Base-by-base conservation (phyloP, 2,888 invertebrate genomes). In the Abrostola tripartita region DNA sequence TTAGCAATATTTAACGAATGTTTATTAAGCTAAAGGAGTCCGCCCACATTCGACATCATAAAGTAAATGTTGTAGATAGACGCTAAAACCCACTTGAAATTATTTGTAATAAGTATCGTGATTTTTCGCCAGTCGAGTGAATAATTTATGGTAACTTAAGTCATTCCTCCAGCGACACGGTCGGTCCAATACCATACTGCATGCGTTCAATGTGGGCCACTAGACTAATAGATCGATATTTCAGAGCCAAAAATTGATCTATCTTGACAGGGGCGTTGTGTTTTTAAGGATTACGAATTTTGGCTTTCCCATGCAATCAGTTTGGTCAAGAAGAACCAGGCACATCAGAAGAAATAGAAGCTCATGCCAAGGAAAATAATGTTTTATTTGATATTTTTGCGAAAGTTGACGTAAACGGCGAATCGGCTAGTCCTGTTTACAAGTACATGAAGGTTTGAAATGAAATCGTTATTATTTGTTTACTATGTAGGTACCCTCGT, bases 271-370 rank as follows among this genome's bases (percentile, higher is more conserved):
- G 9, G 42, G 8, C 38, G 1, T 36, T n/a, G 12, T 51, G 0
- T 51, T 61, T 75, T 65, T 56, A 47, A 76, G 77, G 42, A 10
- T 51, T 76, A 12, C 37, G 76, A 50, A 76, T 76, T 61, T 61
- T 76, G 55, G 76, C 68, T 37, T 76, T 76, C 56, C 76, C 76
- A 6, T 76, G 76, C 47, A 61, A 68, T 42, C 76, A 76, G 42
- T 76, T 76, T 53, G 57, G 57, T 7, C 12, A 42, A 50, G 62
- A 68, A 4, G 42, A 74, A 37, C 52, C 59, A 24, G 55, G 58
- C 5, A 51, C 71, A 5, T 11, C 59, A 0, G 57, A 68, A 63
- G 71, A 71, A 54, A 71, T 75, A 50, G 59, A 56, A 47, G 6
- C 35, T 24, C 52, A 65, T 54, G 71, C 65, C 6, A 24, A 54